A percentile compares a stretch with the other conserved stretches of the same genome.
phyloP scores from a whole-genome alignment of 2,888 invertebrate species.

The Strigamia maritima region DNA sequence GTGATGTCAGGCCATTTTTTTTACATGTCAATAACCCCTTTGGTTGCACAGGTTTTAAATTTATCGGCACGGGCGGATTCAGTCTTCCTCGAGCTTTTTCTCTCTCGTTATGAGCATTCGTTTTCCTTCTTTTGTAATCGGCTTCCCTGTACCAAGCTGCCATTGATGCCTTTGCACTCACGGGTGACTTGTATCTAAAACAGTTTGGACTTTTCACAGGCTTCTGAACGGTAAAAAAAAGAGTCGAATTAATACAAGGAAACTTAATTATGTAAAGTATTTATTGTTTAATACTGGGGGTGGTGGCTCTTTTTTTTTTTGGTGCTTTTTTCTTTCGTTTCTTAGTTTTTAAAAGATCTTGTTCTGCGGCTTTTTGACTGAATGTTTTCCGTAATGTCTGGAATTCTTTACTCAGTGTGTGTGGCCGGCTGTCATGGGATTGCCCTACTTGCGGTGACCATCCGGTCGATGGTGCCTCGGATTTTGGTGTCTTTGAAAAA shows the following conservation, averaged over 20 bases:
- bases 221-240: neutral
- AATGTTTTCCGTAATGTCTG: neutral
- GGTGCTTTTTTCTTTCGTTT: neutral
- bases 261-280: neutral
- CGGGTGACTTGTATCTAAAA: neutral
- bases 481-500: neutral
- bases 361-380: neutral
- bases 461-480: neutral
- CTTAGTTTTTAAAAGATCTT: too few relatives aligned
- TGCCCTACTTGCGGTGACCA: neutral
- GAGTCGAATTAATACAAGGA: neutral
- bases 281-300: too few relatives aligned
- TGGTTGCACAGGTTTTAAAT: neutral
- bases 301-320: too few relatives aligned
- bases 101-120: neutral
- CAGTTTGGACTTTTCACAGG: neutral
- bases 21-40: neutral
- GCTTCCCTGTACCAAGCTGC: slow-evolving; percentile 13
- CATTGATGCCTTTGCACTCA: slow-evolving; percentile 2
- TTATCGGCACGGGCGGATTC: too few relatives aligned
- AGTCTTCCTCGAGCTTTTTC: slow-evolving; percentile 6
- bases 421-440: neutral
- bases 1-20: neutral
- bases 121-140: neutral
- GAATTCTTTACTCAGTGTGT: neutral